Conservation (phyloP, 2,888 invertebrate species). For the Epistrophe grossulariae region DNA sequence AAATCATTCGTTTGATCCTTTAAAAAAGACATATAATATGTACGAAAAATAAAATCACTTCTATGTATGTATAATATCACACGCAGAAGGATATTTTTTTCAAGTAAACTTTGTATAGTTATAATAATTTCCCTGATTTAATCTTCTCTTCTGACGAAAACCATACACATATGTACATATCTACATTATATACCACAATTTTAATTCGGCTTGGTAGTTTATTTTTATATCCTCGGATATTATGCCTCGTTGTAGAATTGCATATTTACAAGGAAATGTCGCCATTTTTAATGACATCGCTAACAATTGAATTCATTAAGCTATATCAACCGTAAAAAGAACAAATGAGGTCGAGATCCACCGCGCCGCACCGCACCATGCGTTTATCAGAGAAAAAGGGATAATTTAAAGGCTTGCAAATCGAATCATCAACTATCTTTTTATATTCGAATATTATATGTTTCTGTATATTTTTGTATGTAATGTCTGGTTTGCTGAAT, state of each 20-base stretch:
- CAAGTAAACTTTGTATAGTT: not conserved
- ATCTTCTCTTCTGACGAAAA: not conserved
- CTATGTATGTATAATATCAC: too few species aligned
- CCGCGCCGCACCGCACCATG: not conserved
- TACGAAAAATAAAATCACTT: too few species aligned
- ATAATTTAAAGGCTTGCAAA: conserved; percentile 40
- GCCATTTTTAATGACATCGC: conserved; percentile 60
- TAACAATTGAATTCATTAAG: conserved; percentile 72
- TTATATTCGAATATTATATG: not conserved
- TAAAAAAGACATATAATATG: not conserved
- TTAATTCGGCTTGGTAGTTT: not conserved
- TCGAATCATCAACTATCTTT: conserved; percentile 26
- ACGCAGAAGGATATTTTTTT: not conserved
- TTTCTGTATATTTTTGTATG: not conserved
- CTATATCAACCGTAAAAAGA: conserved; percentile 58
- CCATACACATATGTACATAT: too few species aligned
- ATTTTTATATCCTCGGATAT: conserved; percentile 22
- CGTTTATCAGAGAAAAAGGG: not conserved
- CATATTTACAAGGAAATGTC: conserved; percentile 21
- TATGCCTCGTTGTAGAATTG: not conserved
- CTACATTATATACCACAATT: not conserved
- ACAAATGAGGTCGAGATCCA: conserved; percentile 21
- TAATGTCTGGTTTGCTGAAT: not conserved
- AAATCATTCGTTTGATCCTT: conserved; percentile 25
- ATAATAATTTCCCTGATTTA: conserved; percentile 14